These are phyloP conservation scores for Pseudopleuronectes americanus DNA, from an alignment of 2,797 vertebrate genomes.

Conservation along the genomic window DNA sequence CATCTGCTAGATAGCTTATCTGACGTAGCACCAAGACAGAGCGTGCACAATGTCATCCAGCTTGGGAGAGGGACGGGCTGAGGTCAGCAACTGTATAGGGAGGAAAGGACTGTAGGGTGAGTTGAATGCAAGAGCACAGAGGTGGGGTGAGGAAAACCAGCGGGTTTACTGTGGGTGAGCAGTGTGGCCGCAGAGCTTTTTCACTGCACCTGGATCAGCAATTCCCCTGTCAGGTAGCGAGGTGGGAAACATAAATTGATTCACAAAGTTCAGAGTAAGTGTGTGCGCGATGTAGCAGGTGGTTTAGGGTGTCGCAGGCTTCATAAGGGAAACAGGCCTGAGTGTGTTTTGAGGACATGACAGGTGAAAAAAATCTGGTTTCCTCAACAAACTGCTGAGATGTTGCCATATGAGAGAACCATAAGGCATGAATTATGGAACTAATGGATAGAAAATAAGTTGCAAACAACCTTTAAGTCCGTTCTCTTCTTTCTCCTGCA, in stretches of 20 bases:
- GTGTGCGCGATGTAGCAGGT: conserved; percentile 62
- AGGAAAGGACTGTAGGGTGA: conserved; percentile 28
- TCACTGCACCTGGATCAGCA: conserved; percentile 59
- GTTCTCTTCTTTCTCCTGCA: conserved; percentile 10
- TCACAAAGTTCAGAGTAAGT: conserved; percentile 40
- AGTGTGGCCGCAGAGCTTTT: conserved; percentile 34
- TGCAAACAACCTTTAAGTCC: conserved; percentile 20
- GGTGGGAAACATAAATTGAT: conserved; percentile 52
- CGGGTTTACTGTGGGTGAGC: conserved; percentile 43
- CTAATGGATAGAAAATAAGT: conserved; percentile 54
- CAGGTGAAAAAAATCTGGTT: conserved; percentile 59
- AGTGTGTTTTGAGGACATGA: conserved; percentile 70
- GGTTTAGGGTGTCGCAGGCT: conserved; percentile 66
- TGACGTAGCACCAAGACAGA: conserved; percentile 54
- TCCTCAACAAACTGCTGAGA: conserved; percentile 25
- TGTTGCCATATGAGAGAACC: conserved; percentile 34
- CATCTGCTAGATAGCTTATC: conserved; percentile 81
- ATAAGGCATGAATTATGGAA: conserved; percentile 18
- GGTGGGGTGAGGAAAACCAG: conserved; percentile 33
- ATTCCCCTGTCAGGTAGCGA: conserved; percentile 45
- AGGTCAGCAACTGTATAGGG: conserved; percentile 46
- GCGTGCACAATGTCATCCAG: conserved; percentile 71
- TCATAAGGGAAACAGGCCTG: conserved; percentile 40
- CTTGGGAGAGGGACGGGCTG: conserved; percentile 48
- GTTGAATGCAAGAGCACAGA: conserved; percentile 46